A percentile compares a stretch with the other conserved stretches of the same genome.
Evolutionary conservation across 1,140 invertebrate species (phyloP).

Genomic region (Cydia splendana): DNA sequence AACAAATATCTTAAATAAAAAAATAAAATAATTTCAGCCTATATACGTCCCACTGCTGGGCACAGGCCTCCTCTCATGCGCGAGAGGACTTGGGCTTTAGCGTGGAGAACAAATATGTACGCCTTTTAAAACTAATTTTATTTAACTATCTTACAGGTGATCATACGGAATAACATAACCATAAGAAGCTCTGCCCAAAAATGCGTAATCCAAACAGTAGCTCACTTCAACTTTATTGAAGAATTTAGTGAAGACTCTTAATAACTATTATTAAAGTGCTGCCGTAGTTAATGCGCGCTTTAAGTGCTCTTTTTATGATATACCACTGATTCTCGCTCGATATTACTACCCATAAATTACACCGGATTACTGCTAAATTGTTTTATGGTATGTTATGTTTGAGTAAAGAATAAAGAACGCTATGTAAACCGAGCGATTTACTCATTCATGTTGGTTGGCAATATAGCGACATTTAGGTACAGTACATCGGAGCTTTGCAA

Average conservation of each 20-base stretch:
- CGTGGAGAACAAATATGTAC: too few species aligned
- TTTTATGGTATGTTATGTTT: slow-evolving; percentile 70
- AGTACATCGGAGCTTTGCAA: slow-evolving; percentile 55
- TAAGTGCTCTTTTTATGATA: slow-evolving; percentile 71
- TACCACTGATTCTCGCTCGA: slow-evolving; percentile 61
- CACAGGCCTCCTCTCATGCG: too few species aligned
- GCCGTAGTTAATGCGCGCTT: slow-evolving; percentile 63
- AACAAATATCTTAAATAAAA: too few species aligned
- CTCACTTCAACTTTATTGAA: slow-evolving; percentile 50
- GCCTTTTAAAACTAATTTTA: too few species aligned
- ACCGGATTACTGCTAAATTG: slow-evolving; percentile 64
- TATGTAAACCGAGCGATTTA: slow-evolving; percentile 52
- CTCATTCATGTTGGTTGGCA: slow-evolving; percentile 58
- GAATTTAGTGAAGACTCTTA: slow-evolving; percentile 65
- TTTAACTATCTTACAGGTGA: background rate
- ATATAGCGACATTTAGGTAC: slow-evolving; percentile 49
- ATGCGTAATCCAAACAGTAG: slow-evolving; percentile 8
- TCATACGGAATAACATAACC: background rate
- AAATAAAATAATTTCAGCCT: too few species aligned
- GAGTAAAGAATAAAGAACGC: slow-evolving; percentile 29
- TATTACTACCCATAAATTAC: slow-evolving; percentile 66
- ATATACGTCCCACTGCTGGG: too few species aligned
- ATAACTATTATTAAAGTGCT: slow-evolving; percentile 75
- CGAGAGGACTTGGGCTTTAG: too few species aligned
- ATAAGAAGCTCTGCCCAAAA: background rate